Evolutionary conservation across 2,888 invertebrate species (phyloP), one percentile per base, ranked within the genome.

Genomic region (Therioaphis trifolii): DNA sequence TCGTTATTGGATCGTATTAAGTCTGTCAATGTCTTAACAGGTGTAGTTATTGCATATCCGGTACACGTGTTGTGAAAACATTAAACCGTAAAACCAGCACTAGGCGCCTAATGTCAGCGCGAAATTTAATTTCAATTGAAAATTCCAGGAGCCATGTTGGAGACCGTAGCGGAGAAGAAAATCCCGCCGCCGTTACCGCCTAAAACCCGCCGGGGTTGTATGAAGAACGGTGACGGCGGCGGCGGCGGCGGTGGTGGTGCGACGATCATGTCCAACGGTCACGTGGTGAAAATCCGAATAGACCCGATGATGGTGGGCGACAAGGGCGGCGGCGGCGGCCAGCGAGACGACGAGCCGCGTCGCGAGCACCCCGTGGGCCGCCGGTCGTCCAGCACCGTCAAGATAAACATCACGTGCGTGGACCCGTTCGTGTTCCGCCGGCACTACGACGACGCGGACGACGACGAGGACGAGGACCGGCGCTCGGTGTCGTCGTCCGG

Each of bases 151-250:
- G 46, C 35, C 29, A 74, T 82, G 82, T 63, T 82, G 49, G 82
- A 82, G 18, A 74, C 84, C 4, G 61, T 77, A 9, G 63, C 24
- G 40, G 77, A 84, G 21, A 77, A 77, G 35, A 84, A 84, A 71
- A 90, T 91, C 87, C 91, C 92, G 86, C 90, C 90, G 86, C 89
- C 92, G 86, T 88, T 92, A 86, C 91, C 92, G 69, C 91, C 91
- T 80, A 92, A 92, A 89, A 90, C 89, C 84, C 90, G 90, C 86
- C 87, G 88, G 61, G 85, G 86, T 69, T 90, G 89, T 87, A 89
- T 89, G 87, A 86, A 80, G 63, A 76, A 58, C 29, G 66, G 24
- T 14, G 77, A 52, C 35, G 63, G 24, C 29, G 40, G 18, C 35
- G 61, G 61, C 24, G 61, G 52, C 58, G 58, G 61, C 24, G 61